Percentiles rank a stretch among this genome's conserved stretches.
These are phyloP conservation scores for Stercorarius parasiticus DNA, from an alignment of 2,113 vertebrate species.

Conservation along the genomic window DNA sequence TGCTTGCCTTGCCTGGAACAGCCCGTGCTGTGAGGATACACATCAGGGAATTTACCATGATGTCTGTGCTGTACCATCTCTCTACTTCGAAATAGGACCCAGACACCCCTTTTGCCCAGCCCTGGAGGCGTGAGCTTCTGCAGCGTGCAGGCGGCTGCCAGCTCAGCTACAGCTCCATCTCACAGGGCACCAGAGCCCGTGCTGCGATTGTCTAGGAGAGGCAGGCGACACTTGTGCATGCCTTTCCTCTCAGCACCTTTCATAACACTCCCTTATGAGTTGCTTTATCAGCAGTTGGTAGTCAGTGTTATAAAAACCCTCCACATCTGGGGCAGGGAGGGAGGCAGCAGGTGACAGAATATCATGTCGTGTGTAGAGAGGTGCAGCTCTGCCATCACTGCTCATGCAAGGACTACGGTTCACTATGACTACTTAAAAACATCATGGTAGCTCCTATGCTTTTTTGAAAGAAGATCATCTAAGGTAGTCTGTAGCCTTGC, in stretches of 20 bases:
- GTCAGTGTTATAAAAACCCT: neutral
- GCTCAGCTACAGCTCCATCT: neutral
- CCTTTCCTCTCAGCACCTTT: neutral
- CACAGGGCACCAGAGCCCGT: neutral
- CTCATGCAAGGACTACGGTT: neutral
- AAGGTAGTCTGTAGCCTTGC: neutral
- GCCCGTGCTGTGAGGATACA: neutral
- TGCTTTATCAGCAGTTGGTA: neutral
- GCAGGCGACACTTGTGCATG: neutral
- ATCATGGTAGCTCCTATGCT: neutral
- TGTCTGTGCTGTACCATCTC: neutral
- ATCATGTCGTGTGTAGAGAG: too few species aligned
- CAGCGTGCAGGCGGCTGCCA: fast-evolving
- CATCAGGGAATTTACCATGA: neutral
- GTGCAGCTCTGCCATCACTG: neutral
- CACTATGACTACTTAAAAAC: neutral
- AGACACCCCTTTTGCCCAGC: neutral
- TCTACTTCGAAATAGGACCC: neutral
- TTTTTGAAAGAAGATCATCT: neutral
- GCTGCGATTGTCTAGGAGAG: fast-evolving
- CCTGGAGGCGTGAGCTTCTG: neutral
- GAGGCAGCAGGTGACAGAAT: neutral
- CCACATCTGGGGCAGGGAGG: neutral
- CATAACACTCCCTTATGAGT: neutral
- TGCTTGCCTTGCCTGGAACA: neutral